Percentiles rank a stretch among this genome's conserved stretches.
Conservation (phyloP, 1,140 invertebrate genomes). For the Eufriesea mexicana region DNA sequence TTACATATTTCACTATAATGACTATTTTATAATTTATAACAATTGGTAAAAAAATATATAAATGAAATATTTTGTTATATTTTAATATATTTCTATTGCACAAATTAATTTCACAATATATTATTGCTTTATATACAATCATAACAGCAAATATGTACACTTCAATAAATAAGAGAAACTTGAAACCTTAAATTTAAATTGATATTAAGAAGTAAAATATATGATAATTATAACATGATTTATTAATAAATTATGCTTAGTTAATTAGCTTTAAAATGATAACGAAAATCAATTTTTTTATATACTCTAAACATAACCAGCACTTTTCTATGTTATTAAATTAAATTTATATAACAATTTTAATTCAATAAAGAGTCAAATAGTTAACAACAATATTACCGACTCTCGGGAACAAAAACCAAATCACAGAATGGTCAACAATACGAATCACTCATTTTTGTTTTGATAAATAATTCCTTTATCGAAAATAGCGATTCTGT, state of each 20-base stretch:
- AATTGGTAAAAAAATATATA: neutral
- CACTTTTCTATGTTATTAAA: neutral
- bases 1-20: neutral
- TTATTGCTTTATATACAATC: neutral
- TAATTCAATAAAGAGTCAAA: neutral
- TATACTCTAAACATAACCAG: neutral
- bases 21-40: neutral
- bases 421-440: neutral
- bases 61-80: neutral
- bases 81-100: neutral
- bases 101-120: too few relatives aligned
- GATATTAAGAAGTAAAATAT: neutral
- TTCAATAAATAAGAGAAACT: neutral
- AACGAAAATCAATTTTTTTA: neutral
- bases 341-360: too few relatives aligned
- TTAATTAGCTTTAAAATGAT: too few relatives aligned
- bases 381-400: neutral
- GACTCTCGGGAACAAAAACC: neutral
- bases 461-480: neutral
- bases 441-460: neutral
- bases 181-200: neutral
- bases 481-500: neutral
- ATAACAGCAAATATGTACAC: neutral
- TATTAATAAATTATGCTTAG: neutral
- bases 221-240: neutral